Evolutionary conservation across 2,113 vertebrate genomes (phyloP).

Genomic region (Sceloporus undulatus): DNA sequence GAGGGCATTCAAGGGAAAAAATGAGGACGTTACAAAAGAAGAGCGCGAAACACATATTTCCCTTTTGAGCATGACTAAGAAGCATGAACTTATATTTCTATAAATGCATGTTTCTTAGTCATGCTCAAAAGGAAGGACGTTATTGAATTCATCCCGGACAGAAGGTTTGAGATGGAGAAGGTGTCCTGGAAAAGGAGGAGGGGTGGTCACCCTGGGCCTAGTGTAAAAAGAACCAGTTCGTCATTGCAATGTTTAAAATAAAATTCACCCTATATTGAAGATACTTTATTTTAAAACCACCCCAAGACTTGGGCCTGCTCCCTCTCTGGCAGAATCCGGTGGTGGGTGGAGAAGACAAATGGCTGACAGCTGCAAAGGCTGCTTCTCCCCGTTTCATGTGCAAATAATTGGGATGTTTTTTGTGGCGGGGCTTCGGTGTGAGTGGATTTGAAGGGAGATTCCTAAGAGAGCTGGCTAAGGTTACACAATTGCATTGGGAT

Average conservation of each 20-base stretch:
- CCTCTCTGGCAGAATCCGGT: background rate
- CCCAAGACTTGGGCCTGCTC: background rate
- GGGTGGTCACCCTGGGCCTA: background rate
- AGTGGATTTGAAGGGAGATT: background rate
- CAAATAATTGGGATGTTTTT: slow-evolving; percentile 4
- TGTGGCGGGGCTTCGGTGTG: background rate
- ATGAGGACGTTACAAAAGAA: no score
- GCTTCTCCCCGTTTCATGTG: slow-evolving; percentile 4
- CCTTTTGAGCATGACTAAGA: no score
- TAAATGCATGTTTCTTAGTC: no score
- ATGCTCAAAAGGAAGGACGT: no score
- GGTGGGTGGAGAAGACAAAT: background rate
- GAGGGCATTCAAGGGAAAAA: no score
- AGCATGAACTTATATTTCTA: no score
- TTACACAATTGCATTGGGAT: background rate
- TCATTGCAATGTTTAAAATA: background rate
- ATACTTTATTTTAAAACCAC: no score
- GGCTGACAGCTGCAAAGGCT: slow-evolving; percentile 18
- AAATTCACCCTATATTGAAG: background rate
- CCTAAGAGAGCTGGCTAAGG: background rate
- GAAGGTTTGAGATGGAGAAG: no score
- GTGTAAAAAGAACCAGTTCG: background rate
- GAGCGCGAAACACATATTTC: no score
- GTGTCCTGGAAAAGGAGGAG: no score
- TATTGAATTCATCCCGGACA: no score